Evolutionary conservation across 2,113 vertebrate species (phyloP).

Genomic region (Oreotrochilus melanogaster): DNA sequence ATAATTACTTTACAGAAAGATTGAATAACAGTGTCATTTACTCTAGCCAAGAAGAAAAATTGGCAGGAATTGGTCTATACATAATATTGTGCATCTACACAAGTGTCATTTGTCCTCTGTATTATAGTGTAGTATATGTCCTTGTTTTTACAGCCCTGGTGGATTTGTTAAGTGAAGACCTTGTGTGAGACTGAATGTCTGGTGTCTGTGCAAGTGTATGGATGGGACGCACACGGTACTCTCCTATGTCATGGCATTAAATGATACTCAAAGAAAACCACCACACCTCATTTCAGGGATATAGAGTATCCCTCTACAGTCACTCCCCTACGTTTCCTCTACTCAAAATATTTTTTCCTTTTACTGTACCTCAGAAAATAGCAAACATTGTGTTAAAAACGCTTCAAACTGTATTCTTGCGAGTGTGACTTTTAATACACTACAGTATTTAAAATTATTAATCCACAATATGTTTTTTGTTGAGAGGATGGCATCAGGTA

Average conservation of each 20-base stretch:
- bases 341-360: not conserved
- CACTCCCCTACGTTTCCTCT: slow-evolving; percentile 7
- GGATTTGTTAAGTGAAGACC: slow-evolving; percentile 29
- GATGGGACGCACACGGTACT: slow-evolving; percentile 66
- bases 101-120: not conserved
- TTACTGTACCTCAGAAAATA: slow-evolving; percentile 1
- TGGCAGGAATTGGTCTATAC: not conserved
- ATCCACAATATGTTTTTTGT: not conserved
- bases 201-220: slow-evolving; percentile 53
- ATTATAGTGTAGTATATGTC: not conserved
- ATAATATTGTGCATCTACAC: not conserved
- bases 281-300: slow-evolving; percentile 67
- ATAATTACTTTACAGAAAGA: not conserved
- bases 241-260: slow-evolving; percentile 35
- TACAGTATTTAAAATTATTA: not conserved
- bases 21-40: not conserved
- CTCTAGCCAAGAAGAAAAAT: not conserved
- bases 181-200: slow-evolving; percentile 26
- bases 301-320: not conserved
- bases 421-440: not conserved
- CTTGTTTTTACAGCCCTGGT: slow-evolving; percentile 12
- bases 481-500: not conserved
- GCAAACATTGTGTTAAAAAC: not conserved
- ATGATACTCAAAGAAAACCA: slow-evolving; percentile 19
- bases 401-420: not conserved